phyloP scores from a whole-genome alignment of 2,888 invertebrate species.

The Pelosia muscerda region DNA sequence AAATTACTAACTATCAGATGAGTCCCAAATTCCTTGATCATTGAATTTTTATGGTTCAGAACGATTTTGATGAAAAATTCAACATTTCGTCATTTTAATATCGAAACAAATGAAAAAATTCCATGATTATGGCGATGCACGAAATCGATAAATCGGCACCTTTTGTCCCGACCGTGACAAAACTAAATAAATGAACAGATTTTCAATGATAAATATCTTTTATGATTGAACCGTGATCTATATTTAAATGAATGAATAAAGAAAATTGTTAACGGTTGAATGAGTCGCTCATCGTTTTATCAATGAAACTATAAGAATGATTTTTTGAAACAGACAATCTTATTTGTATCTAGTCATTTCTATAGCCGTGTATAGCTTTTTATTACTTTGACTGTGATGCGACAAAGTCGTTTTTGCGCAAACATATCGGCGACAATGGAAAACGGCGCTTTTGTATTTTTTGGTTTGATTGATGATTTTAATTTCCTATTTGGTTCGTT shows the following conservation, averaged over 20 bases:
- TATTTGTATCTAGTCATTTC: conserved; percentile 51
- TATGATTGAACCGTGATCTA: conserved; percentile 40
- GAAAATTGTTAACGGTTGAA: conserved; percentile 18
- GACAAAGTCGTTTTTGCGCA: conserved; percentile 87
- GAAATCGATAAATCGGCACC: conserved; percentile 46
- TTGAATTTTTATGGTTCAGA: conserved; percentile 26
- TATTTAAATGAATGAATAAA: conserved; percentile 35
- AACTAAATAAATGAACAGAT: conserved; percentile 44
- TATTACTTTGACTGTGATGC: conserved; percentile 86
- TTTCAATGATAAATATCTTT: conserved; percentile 45
- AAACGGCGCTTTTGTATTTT: conserved; percentile 84
- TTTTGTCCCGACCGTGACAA: conserved; percentile 39
- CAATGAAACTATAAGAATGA: conserved; percentile 29
- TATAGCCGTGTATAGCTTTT: conserved; percentile 69
- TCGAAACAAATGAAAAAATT: conserved; percentile 42
- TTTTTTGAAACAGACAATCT: not conserved
- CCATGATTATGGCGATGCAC: conserved; percentile 48
- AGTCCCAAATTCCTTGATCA: conserved; percentile 17
- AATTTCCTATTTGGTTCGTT: conserved; percentile 84
- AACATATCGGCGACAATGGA: conserved; percentile 86
- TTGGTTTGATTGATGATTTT: conserved; percentile 87
- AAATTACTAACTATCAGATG: conserved; percentile 11
- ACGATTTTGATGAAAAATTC: conserved; percentile 20
- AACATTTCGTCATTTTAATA: conserved; percentile 22
- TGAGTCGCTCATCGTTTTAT: conserved; percentile 33